Evolutionary conservation across 1,140 invertebrate species (phyloP).

Genomic region (Drosophila simulans): DNA sequence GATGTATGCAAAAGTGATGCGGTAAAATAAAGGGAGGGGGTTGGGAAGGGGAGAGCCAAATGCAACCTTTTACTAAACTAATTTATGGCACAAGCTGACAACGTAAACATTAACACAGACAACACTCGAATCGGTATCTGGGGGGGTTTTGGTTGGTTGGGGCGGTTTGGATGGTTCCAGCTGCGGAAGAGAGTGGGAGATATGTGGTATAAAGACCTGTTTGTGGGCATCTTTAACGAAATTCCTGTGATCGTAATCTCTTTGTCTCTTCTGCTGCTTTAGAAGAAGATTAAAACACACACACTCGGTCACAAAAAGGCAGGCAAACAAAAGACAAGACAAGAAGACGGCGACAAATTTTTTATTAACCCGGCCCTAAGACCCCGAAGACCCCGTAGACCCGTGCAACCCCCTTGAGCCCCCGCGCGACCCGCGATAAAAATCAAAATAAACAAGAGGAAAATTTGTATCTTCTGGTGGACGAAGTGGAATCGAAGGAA

Average conservation of each 20-base stretch:
- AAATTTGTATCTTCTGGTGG: conserved; percentile 71
- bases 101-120: conserved; percentile 81
- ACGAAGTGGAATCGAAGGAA: not conserved
- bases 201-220: conserved; percentile 66
- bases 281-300: conserved; percentile 80
- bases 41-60: conserved; percentile 63
- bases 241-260: conserved; percentile 83
- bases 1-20: conserved; percentile 33
- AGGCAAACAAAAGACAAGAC: conserved; percentile 59
- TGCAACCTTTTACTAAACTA: conserved; percentile 84
- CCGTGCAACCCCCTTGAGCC: not conserved
- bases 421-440: conserved; percentile 43
- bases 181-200: conserved; percentile 2
- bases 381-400: not conserved
- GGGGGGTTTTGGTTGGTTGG: not conserved
- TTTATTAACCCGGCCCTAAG: conserved; percentile 74
- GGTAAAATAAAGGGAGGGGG: not conserved
- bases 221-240: conserved; percentile 78
- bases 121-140: not conserved
- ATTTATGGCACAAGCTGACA: conserved; percentile 84
- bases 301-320: conserved; percentile 25
- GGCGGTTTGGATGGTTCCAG: not conserved
- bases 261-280: conserved; percentile 78
- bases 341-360: conserved; percentile 79
- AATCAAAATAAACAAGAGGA: conserved; percentile 78